These are phyloP conservation scores for Anhinga anhinga DNA, from an alignment of 2,113 vertebrate species.

Conservation along the genomic window DNA sequence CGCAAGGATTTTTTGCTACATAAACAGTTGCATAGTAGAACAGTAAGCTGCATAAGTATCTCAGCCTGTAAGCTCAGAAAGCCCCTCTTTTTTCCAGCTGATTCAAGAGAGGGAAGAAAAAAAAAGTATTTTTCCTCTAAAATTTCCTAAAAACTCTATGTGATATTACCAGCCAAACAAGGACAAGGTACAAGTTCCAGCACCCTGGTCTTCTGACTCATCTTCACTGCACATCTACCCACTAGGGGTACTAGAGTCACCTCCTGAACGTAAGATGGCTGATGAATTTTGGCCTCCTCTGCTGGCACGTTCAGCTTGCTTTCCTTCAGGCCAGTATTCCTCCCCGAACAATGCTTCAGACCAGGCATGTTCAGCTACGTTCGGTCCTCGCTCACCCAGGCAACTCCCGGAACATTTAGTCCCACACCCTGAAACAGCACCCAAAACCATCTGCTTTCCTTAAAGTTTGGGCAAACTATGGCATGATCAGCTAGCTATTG, in stretches of 20 bases:
- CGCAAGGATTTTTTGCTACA: neutral
- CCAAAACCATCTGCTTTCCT: neutral
- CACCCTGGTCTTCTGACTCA: neutral
- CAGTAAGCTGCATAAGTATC: neutral
- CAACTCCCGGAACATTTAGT: neutral
- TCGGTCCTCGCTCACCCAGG: neutral
- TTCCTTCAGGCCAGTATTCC: neutral
- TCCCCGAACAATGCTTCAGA: too few relatives aligned
- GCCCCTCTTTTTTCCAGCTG: neutral
- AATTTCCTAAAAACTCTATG: accelerated
- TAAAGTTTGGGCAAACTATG: neutral
- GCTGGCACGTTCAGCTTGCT: neutral
- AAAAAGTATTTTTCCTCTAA: neutral
- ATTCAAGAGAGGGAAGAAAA: accelerated
- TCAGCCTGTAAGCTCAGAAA: neutral
- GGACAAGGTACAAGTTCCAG: neutral
- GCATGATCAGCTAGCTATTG: accelerated
- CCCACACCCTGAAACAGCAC: neutral
- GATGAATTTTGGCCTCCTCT: neutral
- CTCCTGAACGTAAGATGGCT: neutral
- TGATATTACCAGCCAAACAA: neutral
- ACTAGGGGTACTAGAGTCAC: too few relatives aligned
- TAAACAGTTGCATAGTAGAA: accelerated
- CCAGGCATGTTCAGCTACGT: neutral
- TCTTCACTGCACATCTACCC: too few relatives aligned